phyloP scores from a whole-genome alignment of 2,888 invertebrate genomes.

The Caenorhabditis wallacei region DNA sequence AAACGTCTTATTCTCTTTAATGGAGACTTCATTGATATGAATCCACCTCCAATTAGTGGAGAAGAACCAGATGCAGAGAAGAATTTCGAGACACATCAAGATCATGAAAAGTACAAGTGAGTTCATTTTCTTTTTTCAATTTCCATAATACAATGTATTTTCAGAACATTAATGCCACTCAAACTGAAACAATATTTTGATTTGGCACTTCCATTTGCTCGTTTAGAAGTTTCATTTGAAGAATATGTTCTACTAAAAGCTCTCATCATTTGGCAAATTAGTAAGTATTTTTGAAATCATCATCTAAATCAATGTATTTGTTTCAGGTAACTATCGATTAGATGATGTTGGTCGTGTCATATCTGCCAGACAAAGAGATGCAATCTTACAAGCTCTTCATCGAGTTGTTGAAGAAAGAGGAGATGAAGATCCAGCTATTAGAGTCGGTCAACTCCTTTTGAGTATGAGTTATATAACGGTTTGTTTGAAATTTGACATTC shows the following conservation, averaged over 20 bases:
- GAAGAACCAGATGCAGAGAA: slow-evolving; percentile 61
- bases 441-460: slow-evolving; percentile 68
- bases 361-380: slow-evolving; percentile 68
- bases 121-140: slow-evolving; percentile 1
- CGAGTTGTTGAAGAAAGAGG: slow-evolving; percentile 68
- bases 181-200: slow-evolving; percentile 68
- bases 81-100: slow-evolving; percentile 53
- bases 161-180: slow-evolving; percentile 71
- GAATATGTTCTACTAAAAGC: slow-evolving; percentile 71
- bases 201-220: slow-evolving; percentile 67
- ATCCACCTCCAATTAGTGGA: slow-evolving; percentile 67
- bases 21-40: slow-evolving; percentile 68
- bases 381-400: slow-evolving; percentile 67
- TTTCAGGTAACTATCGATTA: slow-evolving; percentile 65
- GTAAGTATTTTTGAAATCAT: slow-evolving; percentile 35
- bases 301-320: background rate
- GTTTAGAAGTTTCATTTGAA: slow-evolving; percentile 68
- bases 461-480: slow-evolving; percentile 73
- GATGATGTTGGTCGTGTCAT: slow-evolving; percentile 63
- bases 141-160: background rate
- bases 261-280: slow-evolving; percentile 73
- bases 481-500: background rate
- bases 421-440: slow-evolving; percentile 64
- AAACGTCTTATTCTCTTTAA: slow-evolving; percentile 64
- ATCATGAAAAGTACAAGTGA: slow-evolving; percentile 71